Evolutionary conservation across 1,140 invertebrate genomes (phyloP), one percentile per base, ranked within the genome.

Genomic region (Diachasma alloeum): DNA sequence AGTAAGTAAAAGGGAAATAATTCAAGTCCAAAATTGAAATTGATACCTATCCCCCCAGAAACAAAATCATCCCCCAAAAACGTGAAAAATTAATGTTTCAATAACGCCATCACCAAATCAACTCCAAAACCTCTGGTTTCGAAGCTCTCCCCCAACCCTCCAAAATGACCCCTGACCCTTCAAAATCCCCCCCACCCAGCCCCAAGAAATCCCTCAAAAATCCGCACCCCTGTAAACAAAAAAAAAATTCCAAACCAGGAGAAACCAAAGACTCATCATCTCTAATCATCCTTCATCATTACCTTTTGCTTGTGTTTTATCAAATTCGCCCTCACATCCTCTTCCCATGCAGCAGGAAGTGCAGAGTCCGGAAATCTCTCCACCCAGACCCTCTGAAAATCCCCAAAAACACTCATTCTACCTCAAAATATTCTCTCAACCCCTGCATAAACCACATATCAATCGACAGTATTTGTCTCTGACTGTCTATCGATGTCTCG

Each of bases 301-400:
- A 89, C 88, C 91, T 94, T 94, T 84, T 95, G 92, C 91, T 95
- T 95, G 91, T 97, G 96, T 90, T 95, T 96, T 80, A 94, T 92
- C 78, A 97, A 92, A 90, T 96, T 97, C 70, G 94, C 94, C 83
- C 95, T 92, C 79, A 97, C 95, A 92, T 97, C 95, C 88, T 96
- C 95, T 86, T 96, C 95, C 96, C 95, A 97, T 86, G 95, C 95
- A 85, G 94, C 94, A 83, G 96, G 96, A 80, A 97, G 91, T 81
- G 94, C 94, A 90, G 94, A 96, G 84, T 95, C 95, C 77, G 96
- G 95, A 92, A 96, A 97, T 84, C 95, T 92, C 91, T 96, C 93
- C 87, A 94, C 87, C 96, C 96, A 97, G 85, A 96, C 94, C 85
- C 94, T 93, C 89, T 95, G 94, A 89, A 96, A 96, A 91, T 96